Evolutionary conservation across 2,797 vertebrate species (phyloP).

Genomic region (Xiphorhynchus erythropygius): DNA sequence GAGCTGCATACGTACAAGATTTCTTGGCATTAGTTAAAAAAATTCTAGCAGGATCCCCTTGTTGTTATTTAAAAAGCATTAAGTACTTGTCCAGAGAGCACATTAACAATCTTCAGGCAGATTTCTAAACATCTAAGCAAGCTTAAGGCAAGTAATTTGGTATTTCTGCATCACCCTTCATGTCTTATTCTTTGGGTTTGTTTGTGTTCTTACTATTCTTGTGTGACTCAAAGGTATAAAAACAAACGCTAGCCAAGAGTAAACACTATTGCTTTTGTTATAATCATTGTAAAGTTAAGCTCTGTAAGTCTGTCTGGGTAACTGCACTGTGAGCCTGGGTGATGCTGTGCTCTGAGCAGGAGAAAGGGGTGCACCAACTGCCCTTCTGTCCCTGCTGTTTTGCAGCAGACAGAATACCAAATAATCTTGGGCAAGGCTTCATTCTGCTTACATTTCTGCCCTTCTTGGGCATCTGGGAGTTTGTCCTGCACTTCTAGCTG

Average conservation of each 20-base stretch:
- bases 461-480: neutral
- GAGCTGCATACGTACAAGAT: neutral
- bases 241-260: neutral
- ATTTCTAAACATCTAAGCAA: neutral
- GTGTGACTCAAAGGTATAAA: neutral
- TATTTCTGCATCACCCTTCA: neutral
- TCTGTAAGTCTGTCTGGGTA: neutral
- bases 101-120: neutral
- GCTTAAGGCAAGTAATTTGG: neutral
- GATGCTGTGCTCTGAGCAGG: neutral
- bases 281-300: neutral
- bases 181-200: neutral
- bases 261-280: neutral
- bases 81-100: neutral
- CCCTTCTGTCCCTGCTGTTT: neutral
- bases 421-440: neutral
- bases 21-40: neutral
- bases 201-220: neutral
- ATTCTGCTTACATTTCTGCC: neutral
- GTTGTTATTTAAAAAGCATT: neutral
- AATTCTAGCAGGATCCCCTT: neutral
- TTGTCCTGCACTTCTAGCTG: neutral
- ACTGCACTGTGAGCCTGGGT: fast-evolving
- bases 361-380: neutral
- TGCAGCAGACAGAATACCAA: neutral